Conservation (phyloP, 2,888 invertebrate genomes). For the Clostera curtula region DNA sequence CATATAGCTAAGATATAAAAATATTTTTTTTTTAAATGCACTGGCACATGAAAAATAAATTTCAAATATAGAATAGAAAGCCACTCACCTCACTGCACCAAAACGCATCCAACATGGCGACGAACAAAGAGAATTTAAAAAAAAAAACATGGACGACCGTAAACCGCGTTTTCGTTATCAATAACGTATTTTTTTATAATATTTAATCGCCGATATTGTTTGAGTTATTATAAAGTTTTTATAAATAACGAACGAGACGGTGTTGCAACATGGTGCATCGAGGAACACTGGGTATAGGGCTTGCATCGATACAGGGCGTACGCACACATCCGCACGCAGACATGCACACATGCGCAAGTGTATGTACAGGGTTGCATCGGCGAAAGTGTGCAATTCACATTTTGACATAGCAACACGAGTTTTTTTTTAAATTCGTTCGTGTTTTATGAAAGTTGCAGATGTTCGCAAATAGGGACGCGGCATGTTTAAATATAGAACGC, state of each 20-base stretch:
- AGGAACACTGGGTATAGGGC: neutral
- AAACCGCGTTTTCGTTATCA: neutral
- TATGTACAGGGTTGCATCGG: too few species aligned
- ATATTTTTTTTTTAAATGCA: neutral
- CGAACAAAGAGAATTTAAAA: neutral
- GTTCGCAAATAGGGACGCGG: too few species aligned
- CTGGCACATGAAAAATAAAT: neutral
- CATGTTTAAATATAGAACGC: too few species aligned
- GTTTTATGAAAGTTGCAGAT: too few species aligned
- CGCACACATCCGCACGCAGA: too few species aligned
- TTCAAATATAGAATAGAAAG: slow-evolving; percentile 1
- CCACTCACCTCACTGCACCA: slow-evolving; percentile 1
- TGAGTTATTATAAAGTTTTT: neutral
- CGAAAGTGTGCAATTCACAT: too few species aligned
- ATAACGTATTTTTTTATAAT: neutral
- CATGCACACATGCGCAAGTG: slow-evolving; percentile 1
- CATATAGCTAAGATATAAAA: too few species aligned
- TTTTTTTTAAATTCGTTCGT: too few species aligned
- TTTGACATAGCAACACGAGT: too few species aligned
- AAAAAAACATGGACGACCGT: neutral
- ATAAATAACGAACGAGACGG: neutral
- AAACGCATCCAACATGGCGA: slow-evolving; percentile 1
- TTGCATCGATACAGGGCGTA: neutral
- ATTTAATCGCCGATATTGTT: neutral
- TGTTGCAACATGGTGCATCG: neutral